Percentiles rank a stretch among this genome's conserved stretches.
These are phyloP conservation scores for Eufriesea mexicana DNA, from an alignment of 1,140 invertebrate species.

Conservation along the genomic window DNA sequence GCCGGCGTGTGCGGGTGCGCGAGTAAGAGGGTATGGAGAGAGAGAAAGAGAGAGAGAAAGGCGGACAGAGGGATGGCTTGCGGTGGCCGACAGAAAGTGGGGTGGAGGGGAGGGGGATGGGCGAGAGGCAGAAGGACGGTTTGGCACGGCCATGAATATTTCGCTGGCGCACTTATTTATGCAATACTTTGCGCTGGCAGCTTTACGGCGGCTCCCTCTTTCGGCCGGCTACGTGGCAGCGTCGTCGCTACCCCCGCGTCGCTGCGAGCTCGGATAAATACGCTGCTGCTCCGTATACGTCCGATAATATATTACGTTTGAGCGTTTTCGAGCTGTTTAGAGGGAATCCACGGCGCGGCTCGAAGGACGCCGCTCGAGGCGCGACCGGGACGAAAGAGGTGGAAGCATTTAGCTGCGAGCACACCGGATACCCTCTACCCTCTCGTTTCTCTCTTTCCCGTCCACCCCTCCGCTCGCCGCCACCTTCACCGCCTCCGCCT, in stretches of 20 bases:
- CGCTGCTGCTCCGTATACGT: slow-evolving; percentile 73
- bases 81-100: slow-evolving; percentile 47
- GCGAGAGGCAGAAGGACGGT: slow-evolving; percentile 72
- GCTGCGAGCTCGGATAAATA: slow-evolving; percentile 75
- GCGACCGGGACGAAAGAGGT: slow-evolving; percentile 62
- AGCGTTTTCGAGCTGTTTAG: slow-evolving; percentile 78
- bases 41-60: background rate
- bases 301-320: slow-evolving; percentile 80
- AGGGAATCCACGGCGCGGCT: slow-evolving; percentile 62
- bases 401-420: slow-evolving; percentile 76
- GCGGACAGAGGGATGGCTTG: slow-evolving; percentile 30
- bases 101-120: background rate
- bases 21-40: slow-evolving; percentile 34
- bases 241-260: slow-evolving; percentile 47
- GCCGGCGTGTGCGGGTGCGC: slow-evolving; percentile 25
- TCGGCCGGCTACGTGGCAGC: slow-evolving; percentile 48
- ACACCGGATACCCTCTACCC: slow-evolving; percentile 55
- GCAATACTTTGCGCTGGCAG: slow-evolving; percentile 82
- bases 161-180: slow-evolving; percentile 82
- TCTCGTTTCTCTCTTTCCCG: slow-evolving; percentile 22
- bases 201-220: slow-evolving; percentile 75
- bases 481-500: background rate
- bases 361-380: slow-evolving; percentile 60
- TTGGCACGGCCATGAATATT: slow-evolving; percentile 81
- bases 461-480: background rate